Percentiles rank a stretch among this genome's conserved stretches.
Evolutionary conservation across 2,888 invertebrate genomes (phyloP).

Genomic region (Mycogona germanica): DNA sequence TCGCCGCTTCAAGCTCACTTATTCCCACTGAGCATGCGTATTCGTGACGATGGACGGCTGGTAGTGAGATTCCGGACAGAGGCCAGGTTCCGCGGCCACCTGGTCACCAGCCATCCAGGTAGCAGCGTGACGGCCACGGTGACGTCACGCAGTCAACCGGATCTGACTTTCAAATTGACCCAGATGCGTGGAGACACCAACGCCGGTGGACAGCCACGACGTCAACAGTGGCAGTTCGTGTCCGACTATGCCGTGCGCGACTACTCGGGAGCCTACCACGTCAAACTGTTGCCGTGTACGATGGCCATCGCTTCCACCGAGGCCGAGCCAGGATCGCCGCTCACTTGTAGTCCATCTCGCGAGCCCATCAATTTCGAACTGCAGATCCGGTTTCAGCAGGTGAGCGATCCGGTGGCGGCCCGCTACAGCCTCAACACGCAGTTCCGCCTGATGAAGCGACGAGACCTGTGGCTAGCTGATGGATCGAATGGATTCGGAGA

Average conservation of each 20-base stretch:
- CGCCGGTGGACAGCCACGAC: slow-evolving; percentile 17
- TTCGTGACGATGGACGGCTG: slow-evolving; percentile 31
- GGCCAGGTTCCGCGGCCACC: slow-evolving; percentile 32
- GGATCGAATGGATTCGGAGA: slow-evolving; percentile 26
- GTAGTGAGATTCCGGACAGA: slow-evolving; percentile 32
- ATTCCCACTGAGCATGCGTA: slow-evolving; percentile 33
- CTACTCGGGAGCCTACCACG: slow-evolving; percentile 32
- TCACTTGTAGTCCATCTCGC: slow-evolving; percentile 30
- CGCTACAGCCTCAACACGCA: slow-evolving; percentile 33
- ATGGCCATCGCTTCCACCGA: slow-evolving; percentile 21
- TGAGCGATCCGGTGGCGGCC: slow-evolving; percentile 34
- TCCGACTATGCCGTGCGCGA: slow-evolving; percentile 34
- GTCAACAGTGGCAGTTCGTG: slow-evolving; percentile 34
- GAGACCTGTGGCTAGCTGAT: slow-evolving; percentile 31
- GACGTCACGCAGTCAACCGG: slow-evolving; percentile 29
- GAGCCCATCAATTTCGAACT: slow-evolving; percentile 32
- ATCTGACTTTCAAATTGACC: slow-evolving; percentile 30
- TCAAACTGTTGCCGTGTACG: slow-evolving; percentile 33
- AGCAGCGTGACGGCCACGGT: slow-evolving; percentile 28
- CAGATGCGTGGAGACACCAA: slow-evolving; percentile 30
- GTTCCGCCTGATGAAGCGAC: slow-evolving; percentile 30
- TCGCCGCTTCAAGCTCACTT: slow-evolving; percentile 29
- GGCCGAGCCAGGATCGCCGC: slow-evolving; percentile 27
- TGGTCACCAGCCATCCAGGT: slow-evolving; percentile 29
- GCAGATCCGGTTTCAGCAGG: slow-evolving; percentile 34